These are phyloP conservation scores for Agriotes lineatus DNA, from an alignment of 2,888 invertebrate genomes.

Conservation along the genomic window DNA sequence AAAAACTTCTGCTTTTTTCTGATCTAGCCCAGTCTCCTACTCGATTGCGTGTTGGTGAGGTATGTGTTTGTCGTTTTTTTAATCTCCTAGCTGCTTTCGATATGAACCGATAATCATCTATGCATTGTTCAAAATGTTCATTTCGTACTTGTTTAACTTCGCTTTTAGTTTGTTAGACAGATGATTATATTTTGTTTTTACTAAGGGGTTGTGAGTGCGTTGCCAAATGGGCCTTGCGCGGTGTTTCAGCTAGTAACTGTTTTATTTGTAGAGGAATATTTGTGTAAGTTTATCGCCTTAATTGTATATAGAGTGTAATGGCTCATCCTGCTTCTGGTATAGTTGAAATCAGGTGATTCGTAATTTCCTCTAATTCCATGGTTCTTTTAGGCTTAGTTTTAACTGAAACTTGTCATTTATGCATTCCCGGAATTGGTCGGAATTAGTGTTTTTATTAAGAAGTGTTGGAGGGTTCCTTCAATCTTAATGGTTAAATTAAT, in stretches of 20 bases:
- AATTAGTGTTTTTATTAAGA: neutral
- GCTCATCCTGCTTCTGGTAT: neutral
- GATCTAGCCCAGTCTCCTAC: neutral
- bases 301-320: neutral
- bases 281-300: neutral
- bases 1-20: conserved; percentile 7
- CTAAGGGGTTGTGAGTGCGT: too few relatives aligned
- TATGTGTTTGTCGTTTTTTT: neutral
- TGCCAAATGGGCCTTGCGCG: neutral
- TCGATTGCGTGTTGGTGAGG: neutral
- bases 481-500: neutral
- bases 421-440: neutral
- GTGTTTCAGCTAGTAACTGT: neutral
- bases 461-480: neutral
- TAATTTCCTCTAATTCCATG: neutral
- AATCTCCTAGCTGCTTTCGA: neutral
- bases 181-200: too few relatives aligned
- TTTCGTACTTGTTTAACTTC: neutral
- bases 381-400: too few relatives aligned
- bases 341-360: neutral
- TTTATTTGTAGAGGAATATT: neutral
- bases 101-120: neutral
- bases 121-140: too few relatives aligned
- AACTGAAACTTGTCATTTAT: neutral
- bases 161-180: neutral